Evolutionary conservation across 2,888 invertebrate genomes (phyloP).

Genomic region (Amblyjoppa proteus): DNA sequence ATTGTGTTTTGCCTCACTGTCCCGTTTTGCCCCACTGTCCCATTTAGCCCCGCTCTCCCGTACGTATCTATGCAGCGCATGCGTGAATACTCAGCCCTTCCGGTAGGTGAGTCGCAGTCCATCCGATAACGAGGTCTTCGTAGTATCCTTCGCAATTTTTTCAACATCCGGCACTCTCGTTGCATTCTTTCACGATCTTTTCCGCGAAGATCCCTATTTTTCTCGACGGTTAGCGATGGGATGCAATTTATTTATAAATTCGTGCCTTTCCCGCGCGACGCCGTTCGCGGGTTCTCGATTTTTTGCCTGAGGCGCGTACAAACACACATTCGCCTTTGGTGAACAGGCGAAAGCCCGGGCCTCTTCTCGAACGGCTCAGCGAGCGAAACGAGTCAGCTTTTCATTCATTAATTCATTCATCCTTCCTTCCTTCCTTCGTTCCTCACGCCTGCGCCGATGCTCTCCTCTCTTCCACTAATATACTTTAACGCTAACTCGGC

Average conservation of each 20-base stretch:
- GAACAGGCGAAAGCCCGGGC: slow-evolving; percentile 8
- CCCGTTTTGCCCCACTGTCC: too few relatives aligned
- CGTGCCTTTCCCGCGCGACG: neutral
- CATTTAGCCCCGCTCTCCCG: too few relatives aligned
- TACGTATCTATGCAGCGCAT: too few relatives aligned
- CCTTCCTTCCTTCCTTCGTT: slow-evolving; percentile 41
- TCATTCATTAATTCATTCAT: slow-evolving; percentile 47
- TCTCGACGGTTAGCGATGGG: neutral
- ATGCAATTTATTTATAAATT: neutral
- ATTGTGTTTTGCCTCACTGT: too few relatives aligned
- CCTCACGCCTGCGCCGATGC: slow-evolving; percentile 18
- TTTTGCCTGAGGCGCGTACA: slow-evolving; percentile 28
- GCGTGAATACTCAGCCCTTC: neutral
- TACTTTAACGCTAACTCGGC: slow-evolving; percentile 22
- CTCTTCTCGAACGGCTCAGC: slow-evolving; percentile 47
- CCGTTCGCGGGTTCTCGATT: slow-evolving; percentile 16
- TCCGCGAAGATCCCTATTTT: neutral
- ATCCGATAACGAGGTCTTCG: neutral
- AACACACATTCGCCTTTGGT: neutral
- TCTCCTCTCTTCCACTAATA: slow-evolving; percentile 46
- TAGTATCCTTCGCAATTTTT: neutral
- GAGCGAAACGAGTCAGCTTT: slow-evolving; percentile 51
- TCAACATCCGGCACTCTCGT: slow-evolving; percentile 1
- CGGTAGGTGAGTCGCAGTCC: neutral
- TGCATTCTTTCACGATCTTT: neutral